Evolutionary conservation across 2,888 invertebrate genomes (phyloP).

Genomic region (Strigamia transsilvanica): DNA sequence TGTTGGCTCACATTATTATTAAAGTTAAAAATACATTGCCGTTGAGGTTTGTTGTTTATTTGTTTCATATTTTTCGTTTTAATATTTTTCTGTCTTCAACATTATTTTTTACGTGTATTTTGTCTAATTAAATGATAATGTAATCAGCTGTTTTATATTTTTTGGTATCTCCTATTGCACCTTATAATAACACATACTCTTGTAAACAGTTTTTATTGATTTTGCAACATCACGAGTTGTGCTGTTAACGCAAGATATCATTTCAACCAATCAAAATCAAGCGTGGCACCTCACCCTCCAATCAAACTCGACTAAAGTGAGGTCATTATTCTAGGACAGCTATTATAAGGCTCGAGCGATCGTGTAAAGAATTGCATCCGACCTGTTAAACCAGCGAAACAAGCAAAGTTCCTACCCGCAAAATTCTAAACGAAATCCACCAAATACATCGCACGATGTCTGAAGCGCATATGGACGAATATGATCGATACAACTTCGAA

Average conservation of each 20-base stretch:
- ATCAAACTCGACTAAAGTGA: background rate
- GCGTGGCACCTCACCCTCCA: background rate
- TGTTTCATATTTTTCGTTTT: no score
- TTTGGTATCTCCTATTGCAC: no score
- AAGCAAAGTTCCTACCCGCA: background rate
- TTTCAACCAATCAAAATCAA: background rate
- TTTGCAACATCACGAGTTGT: background rate
- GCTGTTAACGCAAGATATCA: background rate
- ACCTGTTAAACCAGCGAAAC: background rate
- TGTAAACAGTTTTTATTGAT: no score
- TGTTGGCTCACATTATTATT: no score
- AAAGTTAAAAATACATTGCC: no score
- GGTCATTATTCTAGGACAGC: background rate
- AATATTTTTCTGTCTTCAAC: no score
- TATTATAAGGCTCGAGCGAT: background rate
- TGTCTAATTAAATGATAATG: no score
- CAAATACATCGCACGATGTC: conserved; percentile 70
- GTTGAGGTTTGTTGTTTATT: no score
- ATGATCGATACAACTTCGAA: conserved; percentile 94
- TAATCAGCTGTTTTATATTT: no score
- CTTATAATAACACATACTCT: no score
- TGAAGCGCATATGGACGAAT: conserved; percentile 85
- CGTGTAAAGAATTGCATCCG: background rate
- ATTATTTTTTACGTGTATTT: no score
- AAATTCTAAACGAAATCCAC: background rate